Evolutionary conservation across 1,140 invertebrate genomes (phyloP), one percentile per base, ranked within the genome.

Genomic region (Drosophila subobscura): DNA sequence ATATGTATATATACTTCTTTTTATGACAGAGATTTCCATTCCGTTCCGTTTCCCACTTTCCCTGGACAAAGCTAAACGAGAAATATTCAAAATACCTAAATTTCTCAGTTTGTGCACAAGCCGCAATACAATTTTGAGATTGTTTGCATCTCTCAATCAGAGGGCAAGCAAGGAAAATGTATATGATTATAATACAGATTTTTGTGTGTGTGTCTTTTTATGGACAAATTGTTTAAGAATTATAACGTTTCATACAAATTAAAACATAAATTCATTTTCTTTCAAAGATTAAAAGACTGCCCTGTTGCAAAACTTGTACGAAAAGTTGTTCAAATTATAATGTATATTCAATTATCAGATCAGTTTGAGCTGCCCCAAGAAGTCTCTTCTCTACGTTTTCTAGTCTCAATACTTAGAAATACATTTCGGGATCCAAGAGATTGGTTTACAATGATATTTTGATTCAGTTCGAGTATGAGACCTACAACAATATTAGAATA

Each of bases 21-120:
- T 52, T 29, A 53, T 60, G 57, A 72, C 37, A 74, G 79, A 79
- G 79, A 71, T 78, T 79, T 66, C 61, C 60, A 44, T 47, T 56
- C 73, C 25, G 14, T 46, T 59, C 16, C 23, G 3, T 37, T 37
- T 37, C 4, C 3, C 33, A 37, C 10, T 37, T 12, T 37, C 33
- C 12, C 33, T 37, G 33, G 10, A n/a, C 33, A 12, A 37, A 12
- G 4, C 8, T 37, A 37, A 12, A 37, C 4, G 33, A 3, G 33
- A 37, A 37, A 37, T 37, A 37, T 10, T 37, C 33, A 12, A 37
- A 37, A 37, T 37, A 4, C 4, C 10, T 37, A 10, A 37, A 37
- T 53, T 50, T 27, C 8, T 45, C n/a, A 33, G 20, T 75, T 75
- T 76, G 73, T 77, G 72, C 72, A 66, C 25, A 10, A 53, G 53